A percentile compares a stretch with the other conserved stretches of the same genome.
These are phyloP conservation scores for Napeogenes sylphis DNA, from an alignment of 2,888 invertebrate species.

Conservation along the genomic window DNA sequence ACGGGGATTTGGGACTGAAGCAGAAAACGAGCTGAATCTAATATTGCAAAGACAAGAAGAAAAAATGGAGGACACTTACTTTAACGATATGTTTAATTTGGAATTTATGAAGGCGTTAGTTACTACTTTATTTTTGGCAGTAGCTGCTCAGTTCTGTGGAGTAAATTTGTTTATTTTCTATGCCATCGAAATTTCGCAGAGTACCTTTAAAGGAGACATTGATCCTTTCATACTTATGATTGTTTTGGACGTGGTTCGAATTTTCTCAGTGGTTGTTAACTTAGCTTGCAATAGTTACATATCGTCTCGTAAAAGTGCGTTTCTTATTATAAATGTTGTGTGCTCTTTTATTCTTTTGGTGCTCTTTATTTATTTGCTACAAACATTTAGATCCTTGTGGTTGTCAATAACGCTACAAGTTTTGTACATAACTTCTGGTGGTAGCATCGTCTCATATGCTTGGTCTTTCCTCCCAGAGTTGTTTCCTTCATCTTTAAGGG, in stretches of 20 bases:
- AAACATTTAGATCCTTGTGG: conserved; percentile 38
- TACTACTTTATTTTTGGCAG: conserved; percentile 41
- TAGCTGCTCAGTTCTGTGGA: conserved; percentile 45
- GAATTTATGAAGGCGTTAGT: conserved; percentile 44
- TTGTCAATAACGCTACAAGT: conserved; percentile 41
- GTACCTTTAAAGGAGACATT: conserved; percentile 43
- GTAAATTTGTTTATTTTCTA: conserved; percentile 50
- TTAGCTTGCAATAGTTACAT: conserved; percentile 41
- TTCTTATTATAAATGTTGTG: conserved; percentile 36
- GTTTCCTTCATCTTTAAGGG: conserved; percentile 49
- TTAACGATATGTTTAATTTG: conserved; percentile 35
- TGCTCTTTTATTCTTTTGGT: conserved; percentile 32
- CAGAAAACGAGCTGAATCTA: conserved; percentile 43
- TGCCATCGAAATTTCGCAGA: conserved; percentile 43
- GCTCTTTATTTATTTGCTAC: conserved; percentile 39
- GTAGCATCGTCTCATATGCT: conserved; percentile 39
- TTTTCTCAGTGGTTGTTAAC: conserved; percentile 32
- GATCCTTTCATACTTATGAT: conserved; percentile 47
- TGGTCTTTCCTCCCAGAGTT: conserved; percentile 54
- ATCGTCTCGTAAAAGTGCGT: conserved; percentile 40
- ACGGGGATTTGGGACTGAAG: conserved; percentile 41
- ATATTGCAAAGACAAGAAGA: conserved; percentile 40
- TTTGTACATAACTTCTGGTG: conserved; percentile 40
- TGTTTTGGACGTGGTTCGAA: conserved; percentile 43
- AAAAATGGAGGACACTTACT: conserved; percentile 27